Percentiles rank a stretch among this genome's conserved stretches.
Conservation (phyloP, 2,113 vertebrate genomes). For the Synchiropus splendidus region DNA sequence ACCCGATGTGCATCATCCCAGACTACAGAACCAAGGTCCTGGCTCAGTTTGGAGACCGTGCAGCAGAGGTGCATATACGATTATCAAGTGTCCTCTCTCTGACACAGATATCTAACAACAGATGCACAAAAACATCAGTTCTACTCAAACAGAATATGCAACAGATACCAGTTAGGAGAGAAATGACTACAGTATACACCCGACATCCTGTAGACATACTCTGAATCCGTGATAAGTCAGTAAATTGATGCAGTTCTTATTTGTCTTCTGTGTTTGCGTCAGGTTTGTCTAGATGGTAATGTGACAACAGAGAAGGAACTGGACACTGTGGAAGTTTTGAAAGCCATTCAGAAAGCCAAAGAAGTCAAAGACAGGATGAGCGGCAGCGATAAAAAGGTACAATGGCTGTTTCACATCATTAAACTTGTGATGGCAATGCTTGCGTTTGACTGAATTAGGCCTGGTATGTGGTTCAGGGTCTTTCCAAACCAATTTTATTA, state of each 20-base stretch:
- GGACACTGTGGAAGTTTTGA: conserved; percentile 94
- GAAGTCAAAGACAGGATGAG: conserved; percentile 83
- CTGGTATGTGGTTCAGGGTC: too few species aligned
- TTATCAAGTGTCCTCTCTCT: neutral
- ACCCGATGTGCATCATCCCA: conserved; percentile 89
- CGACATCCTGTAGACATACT: neutral
- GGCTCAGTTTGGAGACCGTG: conserved; percentile 90
- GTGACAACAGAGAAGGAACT: conserved; percentile 87
- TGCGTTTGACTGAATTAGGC: too few species aligned
- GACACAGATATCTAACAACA: too few species aligned
- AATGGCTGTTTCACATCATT: too few species aligned
- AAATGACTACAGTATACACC: too few species aligned
- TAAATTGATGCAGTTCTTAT: too few species aligned
- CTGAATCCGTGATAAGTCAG: neutral
- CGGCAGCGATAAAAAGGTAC: conserved; percentile 82
- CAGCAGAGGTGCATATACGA: conserved; percentile 80
- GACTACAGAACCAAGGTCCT: conserved; percentile 96
- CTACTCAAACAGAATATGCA: too few species aligned
- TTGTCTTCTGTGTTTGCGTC: neutral
- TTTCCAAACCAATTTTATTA: too few species aligned
- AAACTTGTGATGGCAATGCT: too few species aligned
- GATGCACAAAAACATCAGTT: too few species aligned
- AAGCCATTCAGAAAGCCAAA: conserved; percentile 97
- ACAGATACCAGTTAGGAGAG: too few species aligned
- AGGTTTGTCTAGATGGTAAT: conserved; percentile 84